Base-by-base conservation (phyloP, 2,797 vertebrate genomes). In the Siniperca undulata region DNA sequence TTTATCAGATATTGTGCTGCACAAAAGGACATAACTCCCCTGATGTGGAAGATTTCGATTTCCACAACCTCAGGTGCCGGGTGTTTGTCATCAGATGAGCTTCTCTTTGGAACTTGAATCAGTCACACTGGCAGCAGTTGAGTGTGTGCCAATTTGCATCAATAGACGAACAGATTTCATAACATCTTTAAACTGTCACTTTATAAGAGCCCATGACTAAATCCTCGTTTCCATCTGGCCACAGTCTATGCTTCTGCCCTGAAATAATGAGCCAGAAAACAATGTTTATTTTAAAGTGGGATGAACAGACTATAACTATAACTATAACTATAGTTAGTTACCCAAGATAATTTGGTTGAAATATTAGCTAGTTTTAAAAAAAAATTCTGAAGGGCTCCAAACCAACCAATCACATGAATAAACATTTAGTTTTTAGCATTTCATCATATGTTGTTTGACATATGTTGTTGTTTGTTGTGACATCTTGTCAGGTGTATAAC, bases 31-130 rank as follows among this genome's bases (percentile, higher is more conserved):
- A 72, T 0, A 7, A 13, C 13, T 58, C 44, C 60, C 4, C n/a
- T 7, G 42, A 71, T 71, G 46, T 60, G 69, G 55, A 71, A 46
- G 62, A 46, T 48, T 53, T 56, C 74, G n/a, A 40, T 36, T 27
- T 8, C 36, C 36, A 36, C 5, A 36, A 9, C 75, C 42, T 59
- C 14, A n/a, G 72, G 61, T 13, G 3, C 12, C 1, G 34, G 9
- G n/a, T 55, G 40, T 27, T 34, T 58, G 27, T 48, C 34, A 27
- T 62, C 67, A 30, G 16, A 66, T n/a, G 44, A 83, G 36, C 59
- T 20, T 60, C 50, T 78, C 2, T 2, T 53, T 19, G 12, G 60
- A 62, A 61, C 17, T 9, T n/a, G 46, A 66, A 53, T 58, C 20
- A 53, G 59, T 27, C 55, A 38, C 44, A 20, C 40, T 68, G n/a